A percentile compares a stretch with the other conserved stretches of the same genome.
phyloP scores from a whole-genome alignment of 2,113 vertebrate genomes.

The Bettongia penicillata region DNA sequence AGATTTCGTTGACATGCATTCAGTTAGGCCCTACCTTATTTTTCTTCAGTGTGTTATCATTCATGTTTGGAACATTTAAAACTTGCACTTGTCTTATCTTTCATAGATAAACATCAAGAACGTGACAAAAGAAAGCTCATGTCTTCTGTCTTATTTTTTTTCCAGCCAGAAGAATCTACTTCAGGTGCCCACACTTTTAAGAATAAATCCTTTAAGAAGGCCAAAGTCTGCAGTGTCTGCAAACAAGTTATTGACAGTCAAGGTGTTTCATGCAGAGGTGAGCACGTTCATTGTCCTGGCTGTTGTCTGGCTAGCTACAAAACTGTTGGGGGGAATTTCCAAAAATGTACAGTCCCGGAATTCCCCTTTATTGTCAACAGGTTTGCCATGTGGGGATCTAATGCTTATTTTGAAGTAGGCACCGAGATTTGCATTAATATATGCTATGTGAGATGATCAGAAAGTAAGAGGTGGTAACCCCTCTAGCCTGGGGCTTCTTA shows the following conservation, averaged over 20 bases:
- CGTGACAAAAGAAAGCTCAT: constrained; percentile 30
- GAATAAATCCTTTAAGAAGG: constrained; percentile 82
- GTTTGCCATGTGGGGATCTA: not conserved
- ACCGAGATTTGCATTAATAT: not conserved
- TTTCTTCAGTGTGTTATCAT: not conserved
- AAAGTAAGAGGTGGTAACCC: not conserved
- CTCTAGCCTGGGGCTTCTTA: not conserved
- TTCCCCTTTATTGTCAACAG: not conserved
- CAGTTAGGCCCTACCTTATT: not conserved
- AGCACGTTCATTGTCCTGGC: constrained; percentile 18
- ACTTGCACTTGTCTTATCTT: not conserved
- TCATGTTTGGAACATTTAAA: not conserved
- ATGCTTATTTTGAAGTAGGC: not conserved
- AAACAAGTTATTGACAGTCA: constrained; percentile 75
- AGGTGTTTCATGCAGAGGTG: constrained; percentile 82
- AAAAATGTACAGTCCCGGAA: constrained; percentile 31
- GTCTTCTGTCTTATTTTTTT: constrained; percentile 46
- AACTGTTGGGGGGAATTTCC: constrained; percentile 45
- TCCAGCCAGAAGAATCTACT: constrained; percentile 79
- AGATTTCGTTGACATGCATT: not conserved
- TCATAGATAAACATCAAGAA: constrained; percentile 7
- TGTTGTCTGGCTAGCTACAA: not conserved
- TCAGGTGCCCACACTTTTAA: constrained; percentile 81
- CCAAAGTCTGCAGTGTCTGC: constrained; percentile 79
- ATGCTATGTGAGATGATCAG: constrained; percentile 22